Base-by-base conservation (phyloP, 1,140 invertebrate species). In the Bombus sylvicola region DNA sequence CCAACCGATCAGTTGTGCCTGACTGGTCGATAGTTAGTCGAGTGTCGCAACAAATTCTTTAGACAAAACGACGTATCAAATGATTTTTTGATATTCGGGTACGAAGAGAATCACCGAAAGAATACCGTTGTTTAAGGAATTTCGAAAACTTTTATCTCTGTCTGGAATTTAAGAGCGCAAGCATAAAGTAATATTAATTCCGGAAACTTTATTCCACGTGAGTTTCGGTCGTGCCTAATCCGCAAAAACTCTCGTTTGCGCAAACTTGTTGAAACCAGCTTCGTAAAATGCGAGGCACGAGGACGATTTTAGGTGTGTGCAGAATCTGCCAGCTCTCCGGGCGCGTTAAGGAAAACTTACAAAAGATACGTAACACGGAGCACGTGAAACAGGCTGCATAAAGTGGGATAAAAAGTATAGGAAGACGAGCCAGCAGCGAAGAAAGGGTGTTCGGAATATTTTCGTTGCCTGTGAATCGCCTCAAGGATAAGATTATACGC, bases 371-470 rank as follows among this genome's bases (percentile, higher is more conserved):
- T 43, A 59, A 59, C 34, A 62, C 39, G 76, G 53, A 43, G 59
- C 34, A 43, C 41, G 62, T 43, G 62, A 47, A 68, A 47, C 77
- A 31, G 13, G 59, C 59, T 66, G 76, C 76, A n/a, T 78, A 43
- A 62, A 64, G 76, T 43, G n/a, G 62, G 78, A 69, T 80, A 80
- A 80, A 80, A 80, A 69, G 78, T 80, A 53, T 53, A 53, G 47
- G 1, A 53, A 53, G 18, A 6, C 18, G 47, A 22, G 47, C 47
- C 47, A 53, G 47, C 47, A 28, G 15, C 25, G 15, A 25, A 37
- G 64, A 37, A n/a, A 69, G 25, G 22, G 18, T 79, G 64, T 68
- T 64, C 12, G 66, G 43, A 25, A 37, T 80, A 69, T 39, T 69
- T 53, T 39, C 25, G 77, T 80, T 80, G 62, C 41, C 37, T 37